These are phyloP conservation scores for Montipora cactus DNA, from an alignment of 64 coral and sea anemone species.

Conservation along the genomic window DNA sequence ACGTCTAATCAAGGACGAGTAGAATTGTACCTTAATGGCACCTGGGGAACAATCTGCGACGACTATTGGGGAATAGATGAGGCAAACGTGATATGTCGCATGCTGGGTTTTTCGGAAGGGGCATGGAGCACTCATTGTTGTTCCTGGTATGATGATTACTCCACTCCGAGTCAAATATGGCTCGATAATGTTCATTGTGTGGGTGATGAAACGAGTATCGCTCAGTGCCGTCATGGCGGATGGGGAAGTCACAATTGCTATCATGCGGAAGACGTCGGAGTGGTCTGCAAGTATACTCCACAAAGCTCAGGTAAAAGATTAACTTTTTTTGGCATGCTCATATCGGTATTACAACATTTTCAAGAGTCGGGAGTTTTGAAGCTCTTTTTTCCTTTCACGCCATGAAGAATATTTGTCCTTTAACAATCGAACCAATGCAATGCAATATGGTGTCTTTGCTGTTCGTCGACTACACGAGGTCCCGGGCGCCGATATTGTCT, in stretches of 20 bases:
- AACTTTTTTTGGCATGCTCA: background rate
- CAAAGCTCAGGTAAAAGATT: constrained; percentile 17
- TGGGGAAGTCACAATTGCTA: constrained; percentile 70
- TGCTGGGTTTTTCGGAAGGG: constrained; percentile 13
- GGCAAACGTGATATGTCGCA: constrained; percentile 42
- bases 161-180: constrained; percentile 62
- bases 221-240: constrained; percentile 44
- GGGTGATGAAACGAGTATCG: constrained; percentile 68
- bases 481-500: no score
- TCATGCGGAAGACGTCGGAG: constrained; percentile 46
- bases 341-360: background rate
- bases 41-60: constrained; percentile 38
- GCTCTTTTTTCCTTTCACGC: no score
- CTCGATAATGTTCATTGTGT: constrained; percentile 74
- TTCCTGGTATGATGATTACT: background rate
- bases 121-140: constrained; percentile 52
- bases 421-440: no score
- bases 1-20: constrained; percentile 44
- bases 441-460: no score
- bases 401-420: no score
- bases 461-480: no score
- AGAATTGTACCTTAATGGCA: constrained; percentile 13
- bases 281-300: constrained; percentile 22
- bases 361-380: no score
- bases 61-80: constrained; percentile 49